Percentiles rank a stretch among this genome's conserved stretches.
Conservation (phyloP, 2,113 vertebrate genomes). For the Ibidorhyncha struthersii region DNA sequence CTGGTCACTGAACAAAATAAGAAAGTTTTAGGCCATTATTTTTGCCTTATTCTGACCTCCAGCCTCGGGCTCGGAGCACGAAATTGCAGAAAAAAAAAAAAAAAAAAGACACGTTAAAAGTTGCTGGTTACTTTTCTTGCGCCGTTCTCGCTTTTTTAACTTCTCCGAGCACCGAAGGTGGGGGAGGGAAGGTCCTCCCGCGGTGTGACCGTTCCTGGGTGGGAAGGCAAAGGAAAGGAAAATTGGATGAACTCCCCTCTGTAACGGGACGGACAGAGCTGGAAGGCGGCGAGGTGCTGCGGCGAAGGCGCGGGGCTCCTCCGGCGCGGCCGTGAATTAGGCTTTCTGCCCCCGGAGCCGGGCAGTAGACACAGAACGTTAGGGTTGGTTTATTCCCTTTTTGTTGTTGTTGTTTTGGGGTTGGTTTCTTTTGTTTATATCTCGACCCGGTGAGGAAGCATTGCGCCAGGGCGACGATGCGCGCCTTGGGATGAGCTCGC, state of each 20-base stretch:
- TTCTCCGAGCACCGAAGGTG: not conserved
- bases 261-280: not conserved
- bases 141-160: not conserved
- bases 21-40: not conserved
- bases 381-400: not conserved
- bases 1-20: not conserved
- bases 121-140: not conserved
- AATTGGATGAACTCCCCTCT: not conserved
- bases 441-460: not conserved
- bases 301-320: not conserved
- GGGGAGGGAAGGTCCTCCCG: not conserved
- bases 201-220: not conserved
- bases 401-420: not conserved
- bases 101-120: not conserved
- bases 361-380: not conserved
- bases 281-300: not conserved
- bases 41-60: slow-evolving; percentile 51
- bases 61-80: not conserved
- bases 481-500: not conserved
- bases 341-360: not conserved
- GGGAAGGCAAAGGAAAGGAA: not conserved
- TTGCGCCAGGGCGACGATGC: rapidly evolving
- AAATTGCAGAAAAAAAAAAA: not conserved
- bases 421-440: not conserved
- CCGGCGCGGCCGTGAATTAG: not conserved